Percentiles rank a stretch among this genome's conserved stretches.
These are phyloP conservation scores for Crossocerus cetratus DNA, from an alignment of 2,888 invertebrate species.

Conservation along the genomic window DNA sequence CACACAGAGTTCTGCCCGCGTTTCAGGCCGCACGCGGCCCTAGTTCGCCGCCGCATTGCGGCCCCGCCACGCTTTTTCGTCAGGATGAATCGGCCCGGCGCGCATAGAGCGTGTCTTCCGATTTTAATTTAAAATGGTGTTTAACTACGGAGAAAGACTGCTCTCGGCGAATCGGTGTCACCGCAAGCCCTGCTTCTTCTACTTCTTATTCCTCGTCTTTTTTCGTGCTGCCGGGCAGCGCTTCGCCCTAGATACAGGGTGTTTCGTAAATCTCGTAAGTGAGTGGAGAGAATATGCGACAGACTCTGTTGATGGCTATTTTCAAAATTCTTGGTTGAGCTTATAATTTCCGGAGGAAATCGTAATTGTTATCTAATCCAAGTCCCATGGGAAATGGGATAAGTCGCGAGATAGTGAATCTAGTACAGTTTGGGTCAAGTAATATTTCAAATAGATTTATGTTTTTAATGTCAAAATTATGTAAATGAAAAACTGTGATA, in stretches of 20 bases:
- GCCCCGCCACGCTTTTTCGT: neutral
- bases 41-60: neutral
- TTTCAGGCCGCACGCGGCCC: neutral
- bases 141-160: neutral
- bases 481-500: too few relatives aligned
- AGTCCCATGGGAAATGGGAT: too few relatives aligned
- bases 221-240: constrained; percentile 6
- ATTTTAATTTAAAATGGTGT: constrained; percentile 3
- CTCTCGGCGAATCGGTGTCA: neutral
- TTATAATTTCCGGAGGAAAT: too few relatives aligned
- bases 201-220: neutral
- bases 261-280: too few relatives aligned
- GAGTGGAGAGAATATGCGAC: too few relatives aligned
- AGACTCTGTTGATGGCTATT: too few relatives aligned
- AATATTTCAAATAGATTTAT: too few relatives aligned
- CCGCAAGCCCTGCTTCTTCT: neutral
- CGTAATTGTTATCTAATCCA: too few relatives aligned
- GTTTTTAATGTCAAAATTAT: too few relatives aligned
- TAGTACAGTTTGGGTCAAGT: too few relatives aligned
- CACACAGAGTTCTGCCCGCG: neutral
- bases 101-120: neutral
- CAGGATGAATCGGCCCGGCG: neutral
- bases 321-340: too few relatives aligned
- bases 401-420: too few relatives aligned
- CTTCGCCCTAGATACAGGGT: constrained; percentile 1